phyloP scores from a whole-genome alignment of 2,888 invertebrate genomes.

The Cyaniris semiargus region DNA sequence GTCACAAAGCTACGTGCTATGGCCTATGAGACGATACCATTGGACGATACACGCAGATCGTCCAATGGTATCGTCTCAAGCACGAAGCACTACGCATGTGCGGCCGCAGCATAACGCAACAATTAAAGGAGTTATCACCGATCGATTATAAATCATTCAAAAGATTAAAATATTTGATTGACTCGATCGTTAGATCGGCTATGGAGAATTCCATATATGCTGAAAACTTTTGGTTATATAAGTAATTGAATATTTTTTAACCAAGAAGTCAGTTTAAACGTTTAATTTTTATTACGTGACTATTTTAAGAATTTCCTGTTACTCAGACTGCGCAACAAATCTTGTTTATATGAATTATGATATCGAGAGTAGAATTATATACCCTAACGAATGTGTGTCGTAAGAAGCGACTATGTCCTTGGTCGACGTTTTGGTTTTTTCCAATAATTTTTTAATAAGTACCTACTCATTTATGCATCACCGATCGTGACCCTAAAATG shows the following conservation, averaged over 20 bases:
- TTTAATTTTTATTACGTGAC: slow-evolving; percentile 28
- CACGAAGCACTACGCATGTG: too few species aligned
- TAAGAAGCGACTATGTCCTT: slow-evolving; percentile 19
- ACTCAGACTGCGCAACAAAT: slow-evolving; percentile 30
- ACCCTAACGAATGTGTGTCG: slow-evolving; percentile 18
- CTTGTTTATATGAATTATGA: slow-evolving; percentile 29
- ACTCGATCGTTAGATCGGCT: background rate
- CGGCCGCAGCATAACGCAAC: too few species aligned
- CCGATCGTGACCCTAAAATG: background rate
- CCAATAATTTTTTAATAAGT: slow-evolving; percentile 29
- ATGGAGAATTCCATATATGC: slow-evolving; percentile 7
- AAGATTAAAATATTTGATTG: background rate
- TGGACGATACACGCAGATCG: too few species aligned
- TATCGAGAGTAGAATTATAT: slow-evolving; percentile 25
- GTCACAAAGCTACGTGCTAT: too few species aligned
- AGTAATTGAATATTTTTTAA: slow-evolving; percentile 27
- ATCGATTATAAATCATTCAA: background rate
- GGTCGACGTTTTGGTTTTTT: slow-evolving; percentile 26
- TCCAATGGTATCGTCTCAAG: too few species aligned
- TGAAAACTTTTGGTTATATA: slow-evolving; percentile 7
- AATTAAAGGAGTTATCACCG: background rate
- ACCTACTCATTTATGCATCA: slow-evolving; percentile 16
- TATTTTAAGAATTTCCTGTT: slow-evolving; percentile 29
- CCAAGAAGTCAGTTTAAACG: slow-evolving; percentile 14
- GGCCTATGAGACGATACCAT: too few species aligned